These are phyloP conservation scores for Patella pellucida DNA, from an alignment of 2,888 invertebrate species.

Conservation along the genomic window DNA sequence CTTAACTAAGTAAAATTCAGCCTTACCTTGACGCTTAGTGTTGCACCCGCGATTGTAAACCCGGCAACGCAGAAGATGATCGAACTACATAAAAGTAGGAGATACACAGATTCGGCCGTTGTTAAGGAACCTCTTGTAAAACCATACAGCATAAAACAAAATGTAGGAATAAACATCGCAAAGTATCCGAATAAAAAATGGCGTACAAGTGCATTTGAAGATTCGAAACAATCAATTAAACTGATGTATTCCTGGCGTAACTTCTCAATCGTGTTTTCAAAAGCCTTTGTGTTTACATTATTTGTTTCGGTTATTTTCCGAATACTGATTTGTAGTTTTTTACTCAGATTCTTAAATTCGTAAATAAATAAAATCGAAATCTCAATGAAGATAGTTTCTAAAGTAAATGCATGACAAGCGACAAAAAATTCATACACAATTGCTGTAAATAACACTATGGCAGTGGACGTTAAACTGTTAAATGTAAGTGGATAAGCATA, in stretches of 20 bases:
- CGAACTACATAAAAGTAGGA: too few species aligned
- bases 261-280: neutral
- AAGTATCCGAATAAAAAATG: neutral
- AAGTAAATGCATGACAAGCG: too few species aligned
- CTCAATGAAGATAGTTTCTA: too few species aligned
- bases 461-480: neutral
- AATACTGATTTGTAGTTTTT: too few species aligned
- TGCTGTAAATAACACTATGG: neutral
- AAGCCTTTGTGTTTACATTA: neutral
- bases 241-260: neutral
- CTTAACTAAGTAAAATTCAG: too few species aligned
- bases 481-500: neutral
- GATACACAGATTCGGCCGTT: neutral
- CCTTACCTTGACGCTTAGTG: too few species aligned
- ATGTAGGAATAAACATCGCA: neutral
- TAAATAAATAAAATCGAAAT: too few species aligned
- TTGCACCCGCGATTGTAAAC: too few species aligned
- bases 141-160: constrained; percentile 2
- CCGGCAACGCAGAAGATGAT: too few species aligned
- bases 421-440: too few species aligned
- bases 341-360: neutral
- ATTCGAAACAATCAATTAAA: neutral
- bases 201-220: neutral
- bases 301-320: too few species aligned
- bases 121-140: neutral